Percentiles rank a stretch among this genome's conserved stretches.
Evolutionary conservation across 2,888 invertebrate species (phyloP).

Genomic region (Hirtodrosophila trivittata): DNA sequence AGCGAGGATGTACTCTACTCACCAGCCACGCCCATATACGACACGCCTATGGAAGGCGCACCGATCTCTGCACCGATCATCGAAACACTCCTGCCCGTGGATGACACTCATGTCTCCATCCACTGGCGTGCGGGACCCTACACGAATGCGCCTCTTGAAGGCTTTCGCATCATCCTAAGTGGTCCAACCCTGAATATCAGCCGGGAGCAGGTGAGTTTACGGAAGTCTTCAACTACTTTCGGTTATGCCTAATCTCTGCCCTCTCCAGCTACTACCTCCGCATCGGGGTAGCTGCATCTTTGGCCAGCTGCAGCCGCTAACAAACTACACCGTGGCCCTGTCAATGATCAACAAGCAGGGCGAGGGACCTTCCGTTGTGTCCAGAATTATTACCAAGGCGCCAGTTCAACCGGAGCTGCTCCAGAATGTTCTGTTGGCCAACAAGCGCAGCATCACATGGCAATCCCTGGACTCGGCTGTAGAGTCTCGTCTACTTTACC

Average conservation of each 20-base stretch:
- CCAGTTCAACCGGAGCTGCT: slow-evolving; percentile 31
- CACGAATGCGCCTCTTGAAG: slow-evolving; percentile 93
- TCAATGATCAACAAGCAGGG: slow-evolving; percentile 92
- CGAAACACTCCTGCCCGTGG: slow-evolving; percentile 90
- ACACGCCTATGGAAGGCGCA: slow-evolving; percentile 89
- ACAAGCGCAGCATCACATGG: slow-evolving; percentile 47
- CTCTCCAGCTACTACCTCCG: slow-evolving; percentile 45
- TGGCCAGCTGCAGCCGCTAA: slow-evolving; percentile 87
- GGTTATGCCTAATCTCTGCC: no score
- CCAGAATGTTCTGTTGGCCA: slow-evolving; percentile 53
- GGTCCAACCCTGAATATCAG: slow-evolving; percentile 82
- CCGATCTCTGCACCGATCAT: slow-evolving; percentile 91
- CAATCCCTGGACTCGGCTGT: slow-evolving; percentile 66
- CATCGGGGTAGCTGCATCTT: slow-evolving; percentile 55
- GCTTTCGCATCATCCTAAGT: slow-evolving; percentile 87
- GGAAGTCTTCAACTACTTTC: slow-evolving; percentile 37
- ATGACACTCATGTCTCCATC: slow-evolving; percentile 92
- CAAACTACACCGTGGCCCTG: slow-evolving; percentile 91
- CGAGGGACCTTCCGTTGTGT: slow-evolving; percentile 89
- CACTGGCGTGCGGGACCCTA: slow-evolving; percentile 95
- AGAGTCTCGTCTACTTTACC: slow-evolving; percentile 72
- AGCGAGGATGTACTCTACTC: slow-evolving; percentile 89
- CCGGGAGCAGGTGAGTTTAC: slow-evolving; percentile 87
- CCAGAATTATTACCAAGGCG: slow-evolving; percentile 61
- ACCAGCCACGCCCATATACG: slow-evolving; percentile 90